Evolutionary conservation across 2,797 vertebrate genomes (phyloP).

Genomic region (Dryobates pubescens): DNA sequence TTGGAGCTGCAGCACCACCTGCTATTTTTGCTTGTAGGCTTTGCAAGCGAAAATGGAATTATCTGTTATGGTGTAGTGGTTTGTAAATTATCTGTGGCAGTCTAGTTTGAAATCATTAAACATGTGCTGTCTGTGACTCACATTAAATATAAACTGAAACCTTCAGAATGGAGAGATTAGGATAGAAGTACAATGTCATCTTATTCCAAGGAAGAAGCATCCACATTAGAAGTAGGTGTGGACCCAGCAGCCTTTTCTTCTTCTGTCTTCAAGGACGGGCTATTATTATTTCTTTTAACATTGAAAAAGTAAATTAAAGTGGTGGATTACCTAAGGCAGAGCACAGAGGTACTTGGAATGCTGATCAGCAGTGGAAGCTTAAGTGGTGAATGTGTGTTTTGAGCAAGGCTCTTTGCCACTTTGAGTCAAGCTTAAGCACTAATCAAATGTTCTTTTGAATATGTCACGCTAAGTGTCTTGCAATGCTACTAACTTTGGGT

Average conservation of each 20-base stretch:
- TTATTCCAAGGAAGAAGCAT: background rate
- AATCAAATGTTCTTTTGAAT: background rate
- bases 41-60: constrained; percentile 38
- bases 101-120: constrained; percentile 38
- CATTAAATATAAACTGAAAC: background rate
- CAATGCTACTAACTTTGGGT: background rate
- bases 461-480: background rate
- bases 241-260: background rate
- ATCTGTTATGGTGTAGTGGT: constrained; percentile 4
- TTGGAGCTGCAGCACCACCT: constrained; percentile 26
- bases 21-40: constrained; percentile 25
- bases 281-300: background rate
- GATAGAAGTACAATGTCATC: background rate
- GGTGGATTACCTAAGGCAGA: background rate
- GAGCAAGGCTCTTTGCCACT: background rate
- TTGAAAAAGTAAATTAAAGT: background rate
- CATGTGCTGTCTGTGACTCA: background rate
- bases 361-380: background rate
- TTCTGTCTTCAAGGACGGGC: background rate
- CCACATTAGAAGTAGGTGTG: background rate
- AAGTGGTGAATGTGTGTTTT: background rate
- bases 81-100: constrained; percentile 41
- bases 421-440: background rate
- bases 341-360: background rate
- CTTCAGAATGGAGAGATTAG: background rate